Evolutionary conservation across 2,888 invertebrate species (phyloP), one percentile per base, ranked within the genome.

Genomic region (Chloromyia formosa): DNA sequence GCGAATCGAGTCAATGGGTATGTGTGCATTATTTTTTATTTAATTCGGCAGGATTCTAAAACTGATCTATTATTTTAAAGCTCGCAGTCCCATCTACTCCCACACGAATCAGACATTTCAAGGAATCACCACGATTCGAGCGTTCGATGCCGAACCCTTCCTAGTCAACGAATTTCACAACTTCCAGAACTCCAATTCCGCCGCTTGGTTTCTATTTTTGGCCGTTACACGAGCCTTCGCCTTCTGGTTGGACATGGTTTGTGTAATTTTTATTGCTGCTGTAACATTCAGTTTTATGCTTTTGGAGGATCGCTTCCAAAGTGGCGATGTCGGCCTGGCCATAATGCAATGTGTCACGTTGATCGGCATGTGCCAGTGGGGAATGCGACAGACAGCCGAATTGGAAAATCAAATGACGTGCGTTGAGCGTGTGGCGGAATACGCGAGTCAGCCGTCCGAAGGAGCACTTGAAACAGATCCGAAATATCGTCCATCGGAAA

Each of bases 181-280:
- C 18, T 88, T 88, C 78, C 89, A 90, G 80, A 90, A 90, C 80
- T 81, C 87, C 0, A 93, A 94, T 81, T 91, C 92, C 0, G 90
- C 93, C 0, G 90, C 94, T 1, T 94, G 92, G 92, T 88, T 87
- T 82, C 86, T 95, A 76, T 96, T 96, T 83, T 90, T 98, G 49
- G 91, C 94, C 0, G 92, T 94, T 35, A 94, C 94, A 0, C 90
- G 97, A 75, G 97, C 97, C 80, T 96, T 98, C 82, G 97, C 96
- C 0, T 91, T 96, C 79, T 94, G 94, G 90, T 87, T 98, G 79
- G 98, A 98, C 83, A 86, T 94, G 76, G 89, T 97, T 71, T 97
- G 96, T 81, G 90, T 94, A 0, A 79, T 93, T 1, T 98, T 96
- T 85, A 94, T 98, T 77, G 89, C 90, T 0, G 84, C 93, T 53